Conservation (phyloP, 2,888 invertebrate species). For the Pseudococcus jackbeardsleyi region DNA sequence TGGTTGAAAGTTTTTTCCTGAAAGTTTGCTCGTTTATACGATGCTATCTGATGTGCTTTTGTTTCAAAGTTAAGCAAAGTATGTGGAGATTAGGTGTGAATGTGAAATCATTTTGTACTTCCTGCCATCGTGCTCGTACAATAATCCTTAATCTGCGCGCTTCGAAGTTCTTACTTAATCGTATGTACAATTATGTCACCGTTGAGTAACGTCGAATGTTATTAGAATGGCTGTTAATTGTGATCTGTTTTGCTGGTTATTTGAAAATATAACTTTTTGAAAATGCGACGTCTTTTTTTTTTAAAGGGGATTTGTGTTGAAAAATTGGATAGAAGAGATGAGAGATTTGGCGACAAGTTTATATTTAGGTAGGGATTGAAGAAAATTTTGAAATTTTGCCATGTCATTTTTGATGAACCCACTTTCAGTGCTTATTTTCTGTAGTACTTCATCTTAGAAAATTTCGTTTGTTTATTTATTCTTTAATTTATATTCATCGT, state of each 20-base stretch:
- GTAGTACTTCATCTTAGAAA: too few relatives aligned
- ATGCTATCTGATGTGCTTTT: conserved; percentile 35
- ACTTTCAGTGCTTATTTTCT: too few relatives aligned
- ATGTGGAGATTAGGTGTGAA: conserved; percentile 42
- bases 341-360: too few relatives aligned
- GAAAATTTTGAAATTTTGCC: too few relatives aligned
- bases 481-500: too few relatives aligned
- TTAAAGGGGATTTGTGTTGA: background rate
- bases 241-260: conserved; percentile 55
- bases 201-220: background rate
- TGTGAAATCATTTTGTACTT: conserved; percentile 18
- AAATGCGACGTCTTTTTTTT: background rate
- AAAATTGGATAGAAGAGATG: background rate
- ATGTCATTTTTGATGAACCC: too few relatives aligned
- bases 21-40: conserved; percentile 40
- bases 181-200: background rate
- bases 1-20: conserved; percentile 26
- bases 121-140: background rate
- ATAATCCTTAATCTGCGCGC: conserved; percentile 9
- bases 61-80: conserved; percentile 24
- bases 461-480: too few relatives aligned
- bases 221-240: conserved; percentile 58
- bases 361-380: too few relatives aligned
- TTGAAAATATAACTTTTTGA: conserved; percentile 4
- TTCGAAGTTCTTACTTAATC: background rate